Conservation (phyloP, 2,888 invertebrate genomes). For the Smittia sp. region DNA sequence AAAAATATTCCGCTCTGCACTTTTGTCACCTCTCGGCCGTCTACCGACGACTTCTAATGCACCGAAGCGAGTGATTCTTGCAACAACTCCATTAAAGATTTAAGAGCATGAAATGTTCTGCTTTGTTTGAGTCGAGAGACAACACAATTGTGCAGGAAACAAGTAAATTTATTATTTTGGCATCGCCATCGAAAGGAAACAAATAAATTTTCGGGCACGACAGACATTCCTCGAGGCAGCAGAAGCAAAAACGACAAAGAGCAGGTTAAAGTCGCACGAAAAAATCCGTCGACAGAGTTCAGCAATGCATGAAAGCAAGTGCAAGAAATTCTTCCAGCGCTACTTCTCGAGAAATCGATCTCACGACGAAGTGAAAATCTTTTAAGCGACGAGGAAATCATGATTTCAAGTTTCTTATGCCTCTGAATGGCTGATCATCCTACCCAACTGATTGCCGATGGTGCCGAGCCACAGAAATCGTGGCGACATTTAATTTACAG, state of each 20-base stretch:
- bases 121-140: not conserved
- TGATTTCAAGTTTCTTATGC: not conserved
- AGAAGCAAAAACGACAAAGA: not conserved
- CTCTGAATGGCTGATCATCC: not conserved
- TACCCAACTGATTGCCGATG: not conserved
- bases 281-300: not conserved
- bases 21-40: constrained; percentile 15
- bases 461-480: too few relatives aligned
- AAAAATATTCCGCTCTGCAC: not conserved
- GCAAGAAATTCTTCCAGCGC: not conserved
- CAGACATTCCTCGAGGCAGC: not conserved
- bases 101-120: not conserved
- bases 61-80: too few relatives aligned
- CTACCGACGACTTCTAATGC: not conserved
- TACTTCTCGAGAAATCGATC: not conserved
- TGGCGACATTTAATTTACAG: constrained; percentile 2
- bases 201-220: constrained; percentile 2
- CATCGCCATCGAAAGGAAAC: not conserved
- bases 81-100: too few relatives aligned
- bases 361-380: constrained; percentile 1
- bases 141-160: constrained; percentile 14
- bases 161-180: constrained; percentile 16
- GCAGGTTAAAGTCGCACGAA: not conserved
- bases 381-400: not conserved
- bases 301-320: not conserved